Conservation (phyloP, 2,888 invertebrate genomes). For the Pyrgus malvae region DNA sequence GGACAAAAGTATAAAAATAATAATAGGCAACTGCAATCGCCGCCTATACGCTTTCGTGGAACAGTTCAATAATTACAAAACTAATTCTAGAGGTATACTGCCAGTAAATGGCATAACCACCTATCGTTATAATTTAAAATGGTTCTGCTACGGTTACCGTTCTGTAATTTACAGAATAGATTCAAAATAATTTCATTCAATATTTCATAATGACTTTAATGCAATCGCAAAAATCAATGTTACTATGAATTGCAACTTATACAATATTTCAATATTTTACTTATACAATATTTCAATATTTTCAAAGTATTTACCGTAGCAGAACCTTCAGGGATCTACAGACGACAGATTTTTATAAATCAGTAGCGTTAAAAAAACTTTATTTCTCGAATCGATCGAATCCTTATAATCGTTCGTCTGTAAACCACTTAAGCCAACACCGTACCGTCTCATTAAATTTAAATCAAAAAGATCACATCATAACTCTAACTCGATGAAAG, state of each 20-base stretch:
- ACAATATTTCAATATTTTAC: neutral
- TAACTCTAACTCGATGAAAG: neutral
- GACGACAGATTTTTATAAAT: neutral
- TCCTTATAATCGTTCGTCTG: neutral
- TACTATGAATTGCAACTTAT: neutral
- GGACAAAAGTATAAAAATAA: too few relatives aligned
- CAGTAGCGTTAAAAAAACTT: neutral
- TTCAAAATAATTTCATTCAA: neutral
- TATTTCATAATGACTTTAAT: neutral
- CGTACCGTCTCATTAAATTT: conserved; percentile 22
- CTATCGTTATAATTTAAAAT: neutral
- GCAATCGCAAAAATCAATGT: too few relatives aligned
- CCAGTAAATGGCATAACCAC: neutral
- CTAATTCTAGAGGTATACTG: neutral
- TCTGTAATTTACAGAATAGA: neutral
- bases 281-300: neutral
- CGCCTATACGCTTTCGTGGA: neutral
- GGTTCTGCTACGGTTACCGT: neutral
- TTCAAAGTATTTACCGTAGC: neutral
- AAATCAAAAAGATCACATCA: conserved; percentile 8
- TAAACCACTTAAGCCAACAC: neutral
- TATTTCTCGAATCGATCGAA: neutral
- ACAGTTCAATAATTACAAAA: neutral
- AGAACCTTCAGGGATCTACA: neutral
- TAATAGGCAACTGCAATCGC: neutral